These are phyloP conservation scores for Brachyistius frenatus DNA, from an alignment of 2,113 vertebrate species.

Conservation along the genomic window DNA sequence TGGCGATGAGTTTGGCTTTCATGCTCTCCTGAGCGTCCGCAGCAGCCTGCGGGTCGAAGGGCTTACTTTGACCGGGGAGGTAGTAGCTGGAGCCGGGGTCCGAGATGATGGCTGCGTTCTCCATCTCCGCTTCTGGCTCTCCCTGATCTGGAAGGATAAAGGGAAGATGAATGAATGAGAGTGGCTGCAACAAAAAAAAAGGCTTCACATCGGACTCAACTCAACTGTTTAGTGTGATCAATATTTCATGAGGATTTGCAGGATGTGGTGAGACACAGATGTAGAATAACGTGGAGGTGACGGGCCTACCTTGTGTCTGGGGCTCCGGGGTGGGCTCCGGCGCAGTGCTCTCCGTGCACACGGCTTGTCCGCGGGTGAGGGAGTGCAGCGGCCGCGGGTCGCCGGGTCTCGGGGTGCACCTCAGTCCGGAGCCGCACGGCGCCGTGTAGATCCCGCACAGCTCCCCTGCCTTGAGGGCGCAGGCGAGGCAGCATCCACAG, in stretches of 20 bases:
- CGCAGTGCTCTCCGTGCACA: slow-evolving; percentile 82
- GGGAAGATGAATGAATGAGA: not conserved
- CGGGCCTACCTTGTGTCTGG: slow-evolving; percentile 74
- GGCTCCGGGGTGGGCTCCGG: slow-evolving; percentile 72
- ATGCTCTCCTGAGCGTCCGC: slow-evolving; percentile 87
- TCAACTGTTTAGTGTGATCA: not conserved
- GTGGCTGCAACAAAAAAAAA: not conserved
- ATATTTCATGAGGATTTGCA: not conserved
- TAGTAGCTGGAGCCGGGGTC: slow-evolving; percentile 84
- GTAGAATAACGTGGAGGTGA: slow-evolving; percentile 13
- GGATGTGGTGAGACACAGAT: slow-evolving; percentile 16
- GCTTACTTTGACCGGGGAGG: slow-evolving; percentile 81
- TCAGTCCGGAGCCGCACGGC: slow-evolving; percentile 90
- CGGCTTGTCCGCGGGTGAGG: slow-evolving; percentile 88
- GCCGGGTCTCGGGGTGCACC: slow-evolving; percentile 85
- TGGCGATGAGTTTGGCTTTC: slow-evolving; percentile 81
- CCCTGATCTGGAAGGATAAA: slow-evolving; percentile 67
- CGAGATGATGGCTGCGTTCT: slow-evolving; percentile 83
- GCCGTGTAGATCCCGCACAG: slow-evolving; percentile 93
- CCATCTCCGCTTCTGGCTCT: slow-evolving; percentile 76
- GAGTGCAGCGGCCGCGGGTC: slow-evolving; percentile 89
- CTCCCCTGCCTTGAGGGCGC: slow-evolving; percentile 87
- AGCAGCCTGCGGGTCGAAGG: slow-evolving; percentile 84
- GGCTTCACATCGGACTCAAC: not conserved
- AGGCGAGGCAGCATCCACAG: slow-evolving; percentile 92